A percentile compares a stretch with the other conserved stretches of the same genome.
Conservation (phyloP, 2,888 invertebrate genomes). For the Alentia gelatinosa region DNA sequence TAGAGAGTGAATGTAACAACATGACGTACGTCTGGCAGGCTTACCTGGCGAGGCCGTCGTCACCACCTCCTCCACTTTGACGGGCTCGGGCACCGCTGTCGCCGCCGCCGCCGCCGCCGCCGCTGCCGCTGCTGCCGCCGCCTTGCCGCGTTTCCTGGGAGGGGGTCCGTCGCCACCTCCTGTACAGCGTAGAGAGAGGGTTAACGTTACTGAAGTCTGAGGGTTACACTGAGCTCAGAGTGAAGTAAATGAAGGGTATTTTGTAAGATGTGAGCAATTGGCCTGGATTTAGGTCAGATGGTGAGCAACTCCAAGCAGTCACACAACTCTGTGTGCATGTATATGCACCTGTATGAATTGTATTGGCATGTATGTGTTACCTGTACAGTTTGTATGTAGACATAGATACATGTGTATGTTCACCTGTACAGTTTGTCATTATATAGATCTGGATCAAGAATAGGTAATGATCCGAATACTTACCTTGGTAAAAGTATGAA, state of each 20-base stretch:
- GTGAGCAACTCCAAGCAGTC: neutral
- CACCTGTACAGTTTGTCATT: too few relatives aligned
- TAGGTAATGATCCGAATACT: too few relatives aligned
- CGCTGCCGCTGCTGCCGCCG: neutral
- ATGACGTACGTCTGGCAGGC: neutral
- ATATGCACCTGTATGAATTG: neutral
- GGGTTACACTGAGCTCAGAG: neutral
- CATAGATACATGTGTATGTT: neutral
- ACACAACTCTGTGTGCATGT: neutral
- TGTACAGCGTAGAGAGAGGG: neutral
- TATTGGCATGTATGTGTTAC: neutral
- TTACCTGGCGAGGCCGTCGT: conserved; percentile 26
- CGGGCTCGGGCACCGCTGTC: neutral
- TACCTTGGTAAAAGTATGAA: too few relatives aligned
- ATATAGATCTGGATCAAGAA: too few relatives aligned
- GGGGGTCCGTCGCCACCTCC: neutral
- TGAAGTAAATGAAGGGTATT: neutral
- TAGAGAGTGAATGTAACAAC: neutral
- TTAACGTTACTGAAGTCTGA: neutral
- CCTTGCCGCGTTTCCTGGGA: conserved; percentile 28
- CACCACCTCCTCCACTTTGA: conserved; percentile 14
- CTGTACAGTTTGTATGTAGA: neutral
- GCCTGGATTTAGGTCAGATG: neutral
- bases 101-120: neutral
- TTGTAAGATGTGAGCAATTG: neutral